Conservation (phyloP, 2,888 invertebrate species). For the Sarcophaga variegata region DNA sequence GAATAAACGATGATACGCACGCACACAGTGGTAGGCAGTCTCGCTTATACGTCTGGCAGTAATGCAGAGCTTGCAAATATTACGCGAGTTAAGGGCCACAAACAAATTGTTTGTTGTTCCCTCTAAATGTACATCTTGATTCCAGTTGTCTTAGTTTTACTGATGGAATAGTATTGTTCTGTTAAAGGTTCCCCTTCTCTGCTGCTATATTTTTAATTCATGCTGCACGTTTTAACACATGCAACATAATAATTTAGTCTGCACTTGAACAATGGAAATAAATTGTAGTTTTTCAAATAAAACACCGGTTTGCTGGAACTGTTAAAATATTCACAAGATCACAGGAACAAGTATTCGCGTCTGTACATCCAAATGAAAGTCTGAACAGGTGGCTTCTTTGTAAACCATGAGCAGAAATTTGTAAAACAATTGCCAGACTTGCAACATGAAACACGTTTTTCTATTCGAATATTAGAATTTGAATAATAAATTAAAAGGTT, state of each 20-base stretch:
- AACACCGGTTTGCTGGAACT: constrained; percentile 5
- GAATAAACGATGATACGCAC: constrained; percentile 1
- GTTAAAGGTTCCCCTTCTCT: neutral
- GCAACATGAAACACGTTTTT: constrained; percentile 38
- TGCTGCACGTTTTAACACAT: neutral
- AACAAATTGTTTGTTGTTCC: too few relatives aligned
- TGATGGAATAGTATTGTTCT: too few relatives aligned
- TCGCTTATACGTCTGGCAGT: neutral
- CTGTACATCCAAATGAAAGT: neutral
- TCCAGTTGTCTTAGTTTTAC: neutral
- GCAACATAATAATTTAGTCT: constrained; percentile 45
- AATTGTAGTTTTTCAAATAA: constrained; percentile 14
- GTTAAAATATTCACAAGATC: constrained; percentile 54
- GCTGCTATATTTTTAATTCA: neutral
- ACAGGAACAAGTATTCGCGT: constrained; percentile 26
- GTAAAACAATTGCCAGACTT: constrained; percentile 21
- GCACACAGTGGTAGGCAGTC: neutral
- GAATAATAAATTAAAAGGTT: constrained; percentile 19
- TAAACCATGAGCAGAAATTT: constrained; percentile 48
- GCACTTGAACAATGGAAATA: constrained; percentile 25
- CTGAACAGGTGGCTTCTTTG: too few relatives aligned
- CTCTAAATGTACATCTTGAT: too few relatives aligned
- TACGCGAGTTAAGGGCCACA: neutral
- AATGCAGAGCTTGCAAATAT: neutral
- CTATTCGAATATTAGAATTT: constrained; percentile 33